These are phyloP conservation scores for Pardosa pseudoannulata DNA, from an alignment of 2,888 invertebrate genomes.

Conservation along the genomic window DNA sequence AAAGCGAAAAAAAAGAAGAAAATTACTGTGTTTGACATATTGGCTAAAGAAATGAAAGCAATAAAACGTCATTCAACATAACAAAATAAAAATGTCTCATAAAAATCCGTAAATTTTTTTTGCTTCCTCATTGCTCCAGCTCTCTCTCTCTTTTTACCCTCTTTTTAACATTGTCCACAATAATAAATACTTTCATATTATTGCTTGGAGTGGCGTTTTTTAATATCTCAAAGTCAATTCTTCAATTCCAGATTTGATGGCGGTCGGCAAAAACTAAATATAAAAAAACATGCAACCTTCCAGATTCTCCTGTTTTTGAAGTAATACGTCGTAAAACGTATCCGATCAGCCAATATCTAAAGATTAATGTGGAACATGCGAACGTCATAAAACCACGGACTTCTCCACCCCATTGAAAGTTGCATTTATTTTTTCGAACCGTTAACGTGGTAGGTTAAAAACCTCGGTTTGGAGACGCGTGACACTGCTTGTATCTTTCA, in stretches of 20 bases:
- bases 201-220: constrained; percentile 43
- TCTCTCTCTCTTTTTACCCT: neutral
- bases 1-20: no score
- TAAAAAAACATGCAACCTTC: constrained; percentile 27
- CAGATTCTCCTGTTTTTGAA: constrained; percentile 56
- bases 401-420: constrained; percentile 14
- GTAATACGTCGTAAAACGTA: constrained; percentile 69
- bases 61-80: constrained; percentile 5
- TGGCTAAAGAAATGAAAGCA: neutral
- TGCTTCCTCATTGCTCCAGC: neutral
- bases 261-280: constrained; percentile 11
- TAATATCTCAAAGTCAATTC: constrained; percentile 65
- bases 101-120: neutral
- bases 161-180: constrained; percentile 5
- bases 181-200: constrained; percentile 54
- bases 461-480: constrained; percentile 29
- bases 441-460: constrained; percentile 52
- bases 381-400: constrained; percentile 46
- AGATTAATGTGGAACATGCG: constrained; percentile 59
- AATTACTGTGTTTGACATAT: neutral
- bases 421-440: constrained; percentile 25
- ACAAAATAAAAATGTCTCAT: neutral
- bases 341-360: constrained; percentile 64
- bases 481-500: constrained; percentile 35
- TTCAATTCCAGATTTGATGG: constrained; percentile 68